Conservation (phyloP, 2,888 invertebrate genomes). For the Julus scandinavius region DNA sequence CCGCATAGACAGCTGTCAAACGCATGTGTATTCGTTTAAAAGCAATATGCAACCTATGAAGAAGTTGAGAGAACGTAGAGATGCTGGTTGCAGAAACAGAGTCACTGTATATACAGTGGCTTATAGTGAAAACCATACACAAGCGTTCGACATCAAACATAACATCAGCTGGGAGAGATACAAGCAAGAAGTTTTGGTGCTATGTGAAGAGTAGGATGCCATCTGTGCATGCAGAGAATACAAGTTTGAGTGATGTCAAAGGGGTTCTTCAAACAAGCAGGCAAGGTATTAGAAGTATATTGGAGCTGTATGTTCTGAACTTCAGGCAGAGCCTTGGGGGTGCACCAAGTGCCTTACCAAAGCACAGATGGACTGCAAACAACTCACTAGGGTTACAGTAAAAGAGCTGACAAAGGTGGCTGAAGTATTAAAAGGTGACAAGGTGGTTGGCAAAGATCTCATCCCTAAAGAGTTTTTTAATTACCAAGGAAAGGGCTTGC, state of each 20-base stretch:
- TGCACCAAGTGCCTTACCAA: not conserved
- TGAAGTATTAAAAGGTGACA: not conserved
- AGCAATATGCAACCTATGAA: no score
- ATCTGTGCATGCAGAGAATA: no score
- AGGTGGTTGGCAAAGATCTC: not conserved
- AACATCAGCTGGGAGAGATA: no score
- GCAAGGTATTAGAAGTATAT: not conserved
- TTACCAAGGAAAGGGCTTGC: not conserved
- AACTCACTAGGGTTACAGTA: not conserved
- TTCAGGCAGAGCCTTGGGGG: not conserved
- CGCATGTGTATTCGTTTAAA: no score
- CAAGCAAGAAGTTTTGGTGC: no score
- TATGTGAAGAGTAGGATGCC: no score
- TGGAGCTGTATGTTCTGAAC: not conserved
- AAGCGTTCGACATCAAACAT: no score
- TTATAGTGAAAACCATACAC: no score
- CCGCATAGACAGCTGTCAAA: no score
- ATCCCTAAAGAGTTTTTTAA: not conserved
- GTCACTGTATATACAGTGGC: no score
- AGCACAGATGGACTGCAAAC: not conserved
- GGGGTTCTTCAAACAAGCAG: not conserved
- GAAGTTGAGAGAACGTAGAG: no score
- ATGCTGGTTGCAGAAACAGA: no score
- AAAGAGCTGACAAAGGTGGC: not conserved
- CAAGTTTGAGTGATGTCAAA: not conserved